These are phyloP conservation scores for Lycopodina hypogea DNA, from an alignment of 37 sponge, comb jelly and placozoan species.

Conservation along the genomic window DNA sequence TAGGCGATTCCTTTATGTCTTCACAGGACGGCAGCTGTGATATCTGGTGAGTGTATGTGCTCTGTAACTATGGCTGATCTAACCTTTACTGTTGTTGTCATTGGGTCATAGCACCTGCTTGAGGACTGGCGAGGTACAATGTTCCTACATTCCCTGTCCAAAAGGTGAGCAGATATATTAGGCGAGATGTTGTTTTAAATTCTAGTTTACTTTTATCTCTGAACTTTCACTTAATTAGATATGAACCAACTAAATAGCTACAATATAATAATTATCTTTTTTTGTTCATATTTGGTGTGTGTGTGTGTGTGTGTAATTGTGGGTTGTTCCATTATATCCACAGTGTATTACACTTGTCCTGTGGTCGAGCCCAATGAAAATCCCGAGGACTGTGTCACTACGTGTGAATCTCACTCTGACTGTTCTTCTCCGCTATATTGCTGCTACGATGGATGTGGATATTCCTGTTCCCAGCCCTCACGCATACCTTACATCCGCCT, in stretches of 20 bases:
- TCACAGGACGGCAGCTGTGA: slow-evolving; percentile 23
- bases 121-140: too few relatives aligned
- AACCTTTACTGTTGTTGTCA: not conserved
- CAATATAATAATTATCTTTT: too few relatives aligned
- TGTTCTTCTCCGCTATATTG: slow-evolving; percentile 31
- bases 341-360: slow-evolving; percentile 35
- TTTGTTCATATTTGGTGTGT: too few relatives aligned
- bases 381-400: slow-evolving; percentile 23
- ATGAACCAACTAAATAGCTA: too few relatives aligned
- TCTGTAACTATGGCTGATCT: not conserved
- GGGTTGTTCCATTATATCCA: too few relatives aligned
- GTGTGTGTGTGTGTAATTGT: too few relatives aligned
- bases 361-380: not conserved
- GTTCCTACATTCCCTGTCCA: too few relatives aligned
- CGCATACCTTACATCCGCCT: slow-evolving; percentile 40
- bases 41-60: not conserved
- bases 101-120: not conserved
- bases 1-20: slow-evolving; percentile 24
- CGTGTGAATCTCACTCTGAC: slow-evolving; percentile 23
- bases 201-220: too few relatives aligned
- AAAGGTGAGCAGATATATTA: not conserved
- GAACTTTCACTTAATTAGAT: too few relatives aligned
- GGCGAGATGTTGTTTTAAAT: too few relatives aligned
- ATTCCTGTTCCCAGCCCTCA: slow-evolving; percentile 27
- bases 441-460: slow-evolving; percentile 66